phyloP scores from a whole-genome alignment of 2,888 invertebrate species.

The Stenchaetothrips biformis region DNA sequence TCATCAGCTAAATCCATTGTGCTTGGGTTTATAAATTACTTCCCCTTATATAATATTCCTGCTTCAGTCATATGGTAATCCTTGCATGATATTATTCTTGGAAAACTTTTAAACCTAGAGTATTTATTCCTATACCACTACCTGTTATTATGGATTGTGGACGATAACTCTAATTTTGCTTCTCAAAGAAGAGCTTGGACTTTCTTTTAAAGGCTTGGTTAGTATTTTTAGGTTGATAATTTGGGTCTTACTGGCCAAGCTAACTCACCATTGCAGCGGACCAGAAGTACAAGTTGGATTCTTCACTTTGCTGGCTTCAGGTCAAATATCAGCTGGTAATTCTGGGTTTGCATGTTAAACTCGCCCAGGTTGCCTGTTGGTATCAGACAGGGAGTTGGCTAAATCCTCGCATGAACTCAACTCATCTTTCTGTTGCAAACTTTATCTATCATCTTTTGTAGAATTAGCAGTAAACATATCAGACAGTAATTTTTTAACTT shows the following conservation, averaged over 20 bases:
- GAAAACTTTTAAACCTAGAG: no score
- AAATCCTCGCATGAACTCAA: slow-evolving; percentile 21
- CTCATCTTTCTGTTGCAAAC: not conserved
- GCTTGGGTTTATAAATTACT: not conserved
- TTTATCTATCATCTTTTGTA: slow-evolving; percentile 13
- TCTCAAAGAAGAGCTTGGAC: no score
- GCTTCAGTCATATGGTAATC: no score
- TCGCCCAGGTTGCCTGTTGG: slow-evolving; percentile 82
- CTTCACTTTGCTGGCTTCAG: slow-evolving; percentile 39
- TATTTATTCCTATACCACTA: no score
- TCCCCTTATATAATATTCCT: slow-evolving; percentile 21
- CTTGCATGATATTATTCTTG: no score
- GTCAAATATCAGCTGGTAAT: slow-evolving; percentile 99
- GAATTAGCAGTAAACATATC: not conserved
- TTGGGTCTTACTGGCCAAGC: no score
- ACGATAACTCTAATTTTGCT: no score
- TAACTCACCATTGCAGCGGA: not conserved
- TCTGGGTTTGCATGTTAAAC: slow-evolving; percentile 65
- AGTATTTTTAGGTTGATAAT: no score
- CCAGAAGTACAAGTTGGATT: slow-evolving; percentile 10
- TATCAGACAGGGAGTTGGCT: slow-evolving; percentile 56
- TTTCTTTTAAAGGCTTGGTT: no score
- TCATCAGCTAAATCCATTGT: not conserved
- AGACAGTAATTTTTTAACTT: not conserved
- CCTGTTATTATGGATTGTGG: no score